Evolutionary conservation across 2,113 vertebrate species (phyloP).

Genomic region (Pterocles burchelli): DNA sequence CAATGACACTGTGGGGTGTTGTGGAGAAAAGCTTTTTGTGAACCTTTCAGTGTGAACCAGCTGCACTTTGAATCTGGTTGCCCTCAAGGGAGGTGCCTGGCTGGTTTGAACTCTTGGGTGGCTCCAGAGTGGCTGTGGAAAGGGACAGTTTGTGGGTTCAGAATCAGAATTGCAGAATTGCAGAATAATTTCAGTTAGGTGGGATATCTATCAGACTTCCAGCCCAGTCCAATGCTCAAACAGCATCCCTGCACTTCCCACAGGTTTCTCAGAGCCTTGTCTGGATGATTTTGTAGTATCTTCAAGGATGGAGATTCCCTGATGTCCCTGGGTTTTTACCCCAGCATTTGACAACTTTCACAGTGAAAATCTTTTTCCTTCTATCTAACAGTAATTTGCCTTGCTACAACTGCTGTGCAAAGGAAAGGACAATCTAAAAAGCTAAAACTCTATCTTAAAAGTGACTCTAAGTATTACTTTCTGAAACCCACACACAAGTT

Average conservation of each 20-base stretch:
- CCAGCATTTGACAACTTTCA: not conserved
- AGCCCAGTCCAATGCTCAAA: not conserved
- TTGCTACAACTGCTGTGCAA: not conserved
- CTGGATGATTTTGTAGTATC: not conserved
- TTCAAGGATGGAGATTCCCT: not conserved
- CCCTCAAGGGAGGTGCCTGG: no score
- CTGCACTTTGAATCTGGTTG: not conserved
- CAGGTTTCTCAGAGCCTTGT: not conserved
- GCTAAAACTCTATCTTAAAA: not conserved
- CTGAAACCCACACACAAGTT: not conserved
- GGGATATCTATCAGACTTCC: accelerated
- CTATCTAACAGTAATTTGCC: not conserved
- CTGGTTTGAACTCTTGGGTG: not conserved
- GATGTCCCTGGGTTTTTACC: not conserved
- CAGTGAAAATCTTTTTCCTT: not conserved
- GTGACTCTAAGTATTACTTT: not conserved
- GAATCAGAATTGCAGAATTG: not conserved
- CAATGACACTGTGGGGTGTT: accelerated
- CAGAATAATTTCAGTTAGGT: not conserved
- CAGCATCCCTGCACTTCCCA: not conserved
- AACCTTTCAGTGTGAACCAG: not conserved
- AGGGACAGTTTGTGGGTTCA: not conserved
- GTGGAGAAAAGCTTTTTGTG: not conserved
- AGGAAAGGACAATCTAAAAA: not conserved
- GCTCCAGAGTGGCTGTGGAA: not conserved